Evolutionary conservation across 2,888 invertebrate genomes (phyloP).

Genomic region (Schizotus pectinicornis): DNA sequence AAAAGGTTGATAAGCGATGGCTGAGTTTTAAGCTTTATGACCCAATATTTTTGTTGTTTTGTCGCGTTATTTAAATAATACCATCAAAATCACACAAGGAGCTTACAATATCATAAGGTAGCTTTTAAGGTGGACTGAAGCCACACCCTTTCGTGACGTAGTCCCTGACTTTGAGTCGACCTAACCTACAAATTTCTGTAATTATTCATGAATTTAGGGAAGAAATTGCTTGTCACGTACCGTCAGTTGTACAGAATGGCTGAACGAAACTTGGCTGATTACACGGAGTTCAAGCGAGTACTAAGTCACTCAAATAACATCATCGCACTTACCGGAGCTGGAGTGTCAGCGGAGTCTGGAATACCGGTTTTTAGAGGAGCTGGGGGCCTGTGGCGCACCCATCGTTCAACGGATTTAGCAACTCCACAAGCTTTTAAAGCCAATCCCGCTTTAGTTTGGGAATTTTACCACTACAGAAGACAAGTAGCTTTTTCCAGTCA

Average conservation of each 20-base stretch:
- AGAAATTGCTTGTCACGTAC: no score
- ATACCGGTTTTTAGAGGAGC: slow-evolving; percentile 86
- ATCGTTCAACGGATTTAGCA: slow-evolving; percentile 70
- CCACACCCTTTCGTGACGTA: no score
- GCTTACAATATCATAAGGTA: no score
- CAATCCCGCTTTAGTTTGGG: slow-evolving; percentile 85
- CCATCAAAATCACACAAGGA: no score
- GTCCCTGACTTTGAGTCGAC: no score
- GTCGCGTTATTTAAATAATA: no score
- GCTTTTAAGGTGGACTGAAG: no score
- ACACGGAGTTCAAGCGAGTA: slow-evolving; percentile 63
- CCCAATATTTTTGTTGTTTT: no score
- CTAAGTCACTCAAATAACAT: slow-evolving; percentile 64
- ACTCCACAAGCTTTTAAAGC: slow-evolving; percentile 74
- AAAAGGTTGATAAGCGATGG: no score
- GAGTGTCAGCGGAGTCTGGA: slow-evolving; percentile 94
- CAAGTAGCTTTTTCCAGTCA: slow-evolving; percentile 75
- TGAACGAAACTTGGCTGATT: slow-evolving; percentile 44
- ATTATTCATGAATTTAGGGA: no score
- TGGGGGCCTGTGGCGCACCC: slow-evolving; percentile 83
- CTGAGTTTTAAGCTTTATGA: no score
- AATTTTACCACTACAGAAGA: slow-evolving; percentile 86
- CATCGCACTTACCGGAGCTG: slow-evolving; percentile 90
- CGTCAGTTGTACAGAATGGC: slow-evolving; percentile 29
- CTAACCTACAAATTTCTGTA: no score